Percentiles rank a stretch among this genome's conserved stretches.
Conservation (phyloP, 2,113 vertebrate species). For the Cichladusa arquata region DNA sequence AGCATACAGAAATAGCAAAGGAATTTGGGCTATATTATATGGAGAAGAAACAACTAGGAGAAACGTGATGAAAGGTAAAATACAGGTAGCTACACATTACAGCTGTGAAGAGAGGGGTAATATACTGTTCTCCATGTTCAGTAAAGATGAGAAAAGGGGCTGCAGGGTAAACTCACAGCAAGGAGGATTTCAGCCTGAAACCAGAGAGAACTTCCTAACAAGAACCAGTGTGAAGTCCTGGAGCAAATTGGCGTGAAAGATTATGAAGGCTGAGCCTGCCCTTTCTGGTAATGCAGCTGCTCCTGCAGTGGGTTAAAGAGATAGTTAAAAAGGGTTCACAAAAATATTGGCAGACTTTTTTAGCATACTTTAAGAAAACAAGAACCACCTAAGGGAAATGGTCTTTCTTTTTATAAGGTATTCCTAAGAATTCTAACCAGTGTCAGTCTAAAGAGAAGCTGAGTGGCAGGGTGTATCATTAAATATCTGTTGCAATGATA, state of each 20-base stretch:
- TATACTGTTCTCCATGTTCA: neutral
- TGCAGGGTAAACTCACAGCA: neutral
- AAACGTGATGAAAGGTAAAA: neutral
- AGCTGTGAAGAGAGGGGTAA: neutral
- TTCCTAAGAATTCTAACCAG: neutral
- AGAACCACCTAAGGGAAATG: neutral
- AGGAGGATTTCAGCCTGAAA: neutral
- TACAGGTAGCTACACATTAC: neutral
- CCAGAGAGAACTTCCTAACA: neutral
- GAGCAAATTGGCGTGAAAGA: neutral
- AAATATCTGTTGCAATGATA: neutral
- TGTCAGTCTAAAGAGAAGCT: neutral
- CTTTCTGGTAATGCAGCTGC: neutral
- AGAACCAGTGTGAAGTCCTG: neutral
- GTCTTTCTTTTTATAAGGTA: neutral
- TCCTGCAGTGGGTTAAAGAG: neutral
- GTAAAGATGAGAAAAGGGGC: neutral
- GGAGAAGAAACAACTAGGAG: neutral
- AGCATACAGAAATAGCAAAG: neutral
- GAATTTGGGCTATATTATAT: neutral
- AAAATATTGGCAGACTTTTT: neutral
- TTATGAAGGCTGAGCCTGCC: neutral
- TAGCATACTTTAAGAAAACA: neutral
- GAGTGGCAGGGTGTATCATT: neutral
- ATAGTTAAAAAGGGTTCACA: neutral